phyloP scores from a whole-genome alignment of 2,113 vertebrate genomes.

The Calidris pugnax region DNA sequence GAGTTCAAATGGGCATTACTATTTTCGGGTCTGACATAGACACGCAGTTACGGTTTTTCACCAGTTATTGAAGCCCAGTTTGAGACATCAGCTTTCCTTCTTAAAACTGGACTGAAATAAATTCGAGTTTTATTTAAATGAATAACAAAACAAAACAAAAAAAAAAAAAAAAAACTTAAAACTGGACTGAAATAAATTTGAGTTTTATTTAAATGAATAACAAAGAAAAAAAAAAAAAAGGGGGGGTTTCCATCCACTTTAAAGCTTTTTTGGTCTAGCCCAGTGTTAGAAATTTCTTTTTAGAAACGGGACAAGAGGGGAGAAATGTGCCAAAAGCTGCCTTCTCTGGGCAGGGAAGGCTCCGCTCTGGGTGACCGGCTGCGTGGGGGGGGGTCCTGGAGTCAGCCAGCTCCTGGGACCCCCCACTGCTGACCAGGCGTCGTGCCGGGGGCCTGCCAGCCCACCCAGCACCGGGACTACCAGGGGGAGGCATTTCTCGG shows the following conservation, averaged over 20 bases:
- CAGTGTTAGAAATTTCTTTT: not conserved
- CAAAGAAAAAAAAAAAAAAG: not conserved
- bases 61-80: not conserved
- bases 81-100: not conserved
- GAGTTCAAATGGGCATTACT: not conserved
- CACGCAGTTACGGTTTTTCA: not conserved
- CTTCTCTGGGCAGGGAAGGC: not conserved
- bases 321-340: not conserved
- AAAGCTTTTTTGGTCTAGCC: not conserved
- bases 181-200: not conserved
- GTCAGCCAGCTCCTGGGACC: conserved; percentile 69
- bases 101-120: not conserved
- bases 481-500: not conserved
- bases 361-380: not conserved
- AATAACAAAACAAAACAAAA: not conserved
- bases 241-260: not conserved
- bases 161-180: not conserved
- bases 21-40: not conserved
- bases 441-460: conserved; percentile 77
- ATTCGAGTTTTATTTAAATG: not conserved
- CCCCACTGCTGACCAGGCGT: not conserved
- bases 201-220: not conserved
- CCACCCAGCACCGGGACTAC: not conserved
- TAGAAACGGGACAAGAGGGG: not conserved
- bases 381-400: not conserved